Evolutionary conservation across 2,888 invertebrate species (phyloP), one percentile per base, ranked within the genome.

Genomic region (Nycteola revayana): DNA sequence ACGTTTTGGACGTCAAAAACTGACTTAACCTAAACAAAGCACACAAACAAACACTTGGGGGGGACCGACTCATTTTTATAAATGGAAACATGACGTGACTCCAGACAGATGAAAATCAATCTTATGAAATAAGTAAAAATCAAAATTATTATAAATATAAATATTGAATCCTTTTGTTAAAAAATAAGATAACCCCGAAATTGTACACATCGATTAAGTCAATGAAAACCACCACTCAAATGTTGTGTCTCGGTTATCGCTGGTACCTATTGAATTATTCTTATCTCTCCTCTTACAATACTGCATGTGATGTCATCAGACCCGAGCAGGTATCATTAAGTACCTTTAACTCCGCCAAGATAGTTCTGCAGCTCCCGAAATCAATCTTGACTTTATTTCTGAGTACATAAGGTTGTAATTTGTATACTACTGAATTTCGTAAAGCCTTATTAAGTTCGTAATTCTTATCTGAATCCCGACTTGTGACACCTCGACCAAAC

Each of bases 261-360:
- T 63, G 60, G 73, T 73, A 74, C 64, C 61, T 57, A 66, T 69
- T 69, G 71, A 70, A 73, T 72, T 71, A 72, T 66, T 64, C 67
- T 63, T 76, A 77, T 75, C 74, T 75, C 60, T 50, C 59, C 74
- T 73, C 70, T 75, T 69, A 75, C 71, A 70, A 74, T 75, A 63
- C 68, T 59, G 70, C 59, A 59, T 72, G 75, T 76, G 76, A 75
- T 76, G 76, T 77, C 77, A 73, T 70, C 66, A 61, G 57, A 49
- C 49, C 62, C 57, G 54, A 63, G 69, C 75, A 72, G 75, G 73
- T 73, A 74, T 76, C 75, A 73, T 76, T 77, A 77, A 76, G 73
- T 74, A 69, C 72, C 67, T 68, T 66, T 68, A 65, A 60, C 52
- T 66, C 44, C 25, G 43, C 60, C 47, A 61, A 46, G 2, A 43